These are phyloP conservation scores for Syngnathus acus DNA, from an alignment of 2,797 vertebrate species.

Conservation along the genomic window DNA sequence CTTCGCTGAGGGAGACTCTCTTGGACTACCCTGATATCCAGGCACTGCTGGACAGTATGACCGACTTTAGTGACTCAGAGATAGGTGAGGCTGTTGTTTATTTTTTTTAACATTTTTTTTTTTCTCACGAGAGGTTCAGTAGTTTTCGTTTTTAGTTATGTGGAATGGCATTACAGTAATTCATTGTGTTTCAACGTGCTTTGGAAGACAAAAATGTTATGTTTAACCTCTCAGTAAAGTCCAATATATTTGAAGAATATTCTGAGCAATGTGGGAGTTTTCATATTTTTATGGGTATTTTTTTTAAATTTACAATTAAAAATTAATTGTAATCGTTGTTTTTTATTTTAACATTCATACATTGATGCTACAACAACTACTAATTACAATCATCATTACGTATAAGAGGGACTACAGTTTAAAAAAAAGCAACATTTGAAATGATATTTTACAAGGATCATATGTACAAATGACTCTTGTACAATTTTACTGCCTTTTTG, in stretches of 20 bases:
- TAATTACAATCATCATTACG: neutral
- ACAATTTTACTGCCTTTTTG: neutral
- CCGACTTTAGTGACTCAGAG: conserved; percentile 57
- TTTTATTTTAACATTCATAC: neutral
- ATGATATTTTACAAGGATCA: neutral
- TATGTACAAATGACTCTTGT: neutral
- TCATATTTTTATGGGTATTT: neutral
- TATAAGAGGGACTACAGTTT: neutral
- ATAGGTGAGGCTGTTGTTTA: conserved; percentile 58
- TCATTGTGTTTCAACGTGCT: too few relatives aligned
- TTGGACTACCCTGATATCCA: conserved; percentile 68
- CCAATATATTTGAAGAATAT: neutral
- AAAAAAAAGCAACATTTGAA: neutral
- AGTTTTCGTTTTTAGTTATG: too few relatives aligned
- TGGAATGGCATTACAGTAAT: too few relatives aligned
- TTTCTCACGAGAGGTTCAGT: too few relatives aligned
- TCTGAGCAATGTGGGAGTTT: neutral
- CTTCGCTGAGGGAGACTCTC: conserved; percentile 68
- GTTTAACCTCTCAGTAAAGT: too few relatives aligned
- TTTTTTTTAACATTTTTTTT: neutral
- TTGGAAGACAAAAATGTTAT: too few relatives aligned
- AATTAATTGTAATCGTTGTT: neutral
- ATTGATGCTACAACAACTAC: neutral
- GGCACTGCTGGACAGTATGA: conserved; percentile 58
- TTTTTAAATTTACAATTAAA: neutral